phyloP scores from a whole-genome alignment of 2,888 invertebrate species.

The Sisyra terminalis region DNA sequence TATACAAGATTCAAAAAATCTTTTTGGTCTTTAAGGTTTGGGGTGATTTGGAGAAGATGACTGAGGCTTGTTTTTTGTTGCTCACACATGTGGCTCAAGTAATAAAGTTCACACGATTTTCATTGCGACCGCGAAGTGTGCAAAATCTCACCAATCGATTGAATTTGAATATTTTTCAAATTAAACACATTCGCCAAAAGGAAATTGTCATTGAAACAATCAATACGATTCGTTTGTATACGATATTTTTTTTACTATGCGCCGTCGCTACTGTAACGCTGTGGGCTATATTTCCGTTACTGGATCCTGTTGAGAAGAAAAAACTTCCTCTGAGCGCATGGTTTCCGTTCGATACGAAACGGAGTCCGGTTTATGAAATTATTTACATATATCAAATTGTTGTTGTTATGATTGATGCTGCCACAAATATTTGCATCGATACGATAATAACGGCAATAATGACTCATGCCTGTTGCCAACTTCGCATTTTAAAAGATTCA shows the following conservation, averaged over 20 bases:
- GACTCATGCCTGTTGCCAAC: slow-evolving; percentile 30
- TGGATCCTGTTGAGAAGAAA: slow-evolving; percentile 14
- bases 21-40: slow-evolving; percentile 1
- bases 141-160: slow-evolving; percentile 12
- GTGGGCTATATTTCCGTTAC: slow-evolving; percentile 21
- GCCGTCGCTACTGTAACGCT: slow-evolving; percentile 17
- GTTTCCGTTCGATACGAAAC: slow-evolving; percentile 30
- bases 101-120: background rate
- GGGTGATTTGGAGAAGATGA: slow-evolving; percentile 7
- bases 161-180: slow-evolving; percentile 16
- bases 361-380: slow-evolving; percentile 27
- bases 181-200: slow-evolving; percentile 15
- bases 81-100: slow-evolving; percentile 2
- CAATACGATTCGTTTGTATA: slow-evolving; percentile 14
- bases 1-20: background rate
- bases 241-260: slow-evolving; percentile 16
- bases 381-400: slow-evolving; percentile 31
- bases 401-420: slow-evolving; percentile 28
- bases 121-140: slow-evolving; percentile 10
- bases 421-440: slow-evolving; percentile 33
- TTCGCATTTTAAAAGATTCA: slow-evolving; percentile 27
- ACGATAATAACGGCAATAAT: slow-evolving; percentile 29
- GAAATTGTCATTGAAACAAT: slow-evolving; percentile 15
- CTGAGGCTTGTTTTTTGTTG: background rate
- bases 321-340: slow-evolving; percentile 16